Conservation (phyloP, 2,113 vertebrate genomes). For the Rhea pennata region DNA sequence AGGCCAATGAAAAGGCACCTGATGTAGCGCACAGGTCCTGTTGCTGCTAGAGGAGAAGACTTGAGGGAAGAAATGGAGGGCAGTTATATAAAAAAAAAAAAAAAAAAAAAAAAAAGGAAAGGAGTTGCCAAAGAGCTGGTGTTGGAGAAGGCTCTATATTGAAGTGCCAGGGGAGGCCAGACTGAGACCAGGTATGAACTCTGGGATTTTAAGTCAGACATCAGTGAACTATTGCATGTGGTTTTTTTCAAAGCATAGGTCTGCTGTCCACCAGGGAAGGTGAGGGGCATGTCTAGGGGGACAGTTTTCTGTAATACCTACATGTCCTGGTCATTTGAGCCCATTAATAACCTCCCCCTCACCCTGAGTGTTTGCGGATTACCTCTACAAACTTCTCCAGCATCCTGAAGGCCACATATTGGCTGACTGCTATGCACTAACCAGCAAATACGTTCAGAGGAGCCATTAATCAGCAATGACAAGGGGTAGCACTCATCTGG, state of each 20-base stretch:
- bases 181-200: background rate
- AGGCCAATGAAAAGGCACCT: background rate
- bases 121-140: background rate
- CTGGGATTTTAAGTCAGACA: background rate
- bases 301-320: background rate
- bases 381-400: background rate
- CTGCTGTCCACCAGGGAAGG: background rate
- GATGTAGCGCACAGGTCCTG: background rate
- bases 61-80: background rate
- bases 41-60: background rate
- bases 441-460: background rate
- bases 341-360: background rate
- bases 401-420: background rate
- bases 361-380: background rate
- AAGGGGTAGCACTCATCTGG: background rate
- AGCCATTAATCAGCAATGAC: background rate
- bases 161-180: background rate
- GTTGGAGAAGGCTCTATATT: background rate
- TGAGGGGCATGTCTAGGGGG: background rate
- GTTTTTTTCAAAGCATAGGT: background rate
- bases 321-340: background rate
- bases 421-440: background rate
- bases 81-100: background rate
- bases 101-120: background rate
- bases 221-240: background rate